A percentile compares a stretch with the other conserved stretches of the same genome.
Evolutionary conservation across 2,113 vertebrate genomes (phyloP).

Genomic region (Limanda limanda): DNA sequence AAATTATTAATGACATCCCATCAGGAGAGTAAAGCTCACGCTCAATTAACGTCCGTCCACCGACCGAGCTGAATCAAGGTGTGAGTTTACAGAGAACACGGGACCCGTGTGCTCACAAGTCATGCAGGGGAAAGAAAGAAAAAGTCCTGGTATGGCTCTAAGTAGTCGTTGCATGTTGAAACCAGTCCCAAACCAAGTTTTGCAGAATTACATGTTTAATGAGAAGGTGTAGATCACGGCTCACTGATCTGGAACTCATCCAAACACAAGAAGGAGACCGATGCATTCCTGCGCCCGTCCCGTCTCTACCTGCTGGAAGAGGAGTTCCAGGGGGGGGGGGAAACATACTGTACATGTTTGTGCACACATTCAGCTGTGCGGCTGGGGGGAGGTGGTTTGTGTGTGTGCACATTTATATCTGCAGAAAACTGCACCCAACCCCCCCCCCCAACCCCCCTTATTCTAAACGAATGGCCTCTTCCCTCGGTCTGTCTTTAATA

Average conservation of each 20-base stretch:
- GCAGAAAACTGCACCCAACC: neutral
- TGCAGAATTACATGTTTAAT: constrained; percentile 44
- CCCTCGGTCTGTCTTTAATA: constrained; percentile 3
- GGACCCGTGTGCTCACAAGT: neutral
- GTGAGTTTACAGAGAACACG: neutral
- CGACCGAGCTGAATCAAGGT: neutral
- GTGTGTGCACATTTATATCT: neutral
- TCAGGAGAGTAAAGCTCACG: neutral
- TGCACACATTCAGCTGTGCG: neutral
- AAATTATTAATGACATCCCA: constrained; percentile 9
- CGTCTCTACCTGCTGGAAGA: constrained; percentile 17
- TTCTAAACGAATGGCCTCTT: constrained; percentile 7
- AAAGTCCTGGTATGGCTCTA: neutral
- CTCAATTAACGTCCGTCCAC: neutral
- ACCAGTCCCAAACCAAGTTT: no score
- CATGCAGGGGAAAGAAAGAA: neutral
- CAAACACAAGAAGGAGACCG: constrained; percentile 40
- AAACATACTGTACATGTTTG: constrained; percentile 6
- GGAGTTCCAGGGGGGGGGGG: no score
- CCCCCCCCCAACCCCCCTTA: no score
- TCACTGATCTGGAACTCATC: constrained; percentile 62
- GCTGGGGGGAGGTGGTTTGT: neutral
- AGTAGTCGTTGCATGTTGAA: constrained; percentile 8
- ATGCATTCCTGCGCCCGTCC: constrained; percentile 41
- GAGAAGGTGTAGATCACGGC: constrained; percentile 47